Evolutionary conservation across 2,888 invertebrate genomes (phyloP), one percentile per base, ranked within the genome.

Genomic region (Plagodis dolabraria): DNA sequence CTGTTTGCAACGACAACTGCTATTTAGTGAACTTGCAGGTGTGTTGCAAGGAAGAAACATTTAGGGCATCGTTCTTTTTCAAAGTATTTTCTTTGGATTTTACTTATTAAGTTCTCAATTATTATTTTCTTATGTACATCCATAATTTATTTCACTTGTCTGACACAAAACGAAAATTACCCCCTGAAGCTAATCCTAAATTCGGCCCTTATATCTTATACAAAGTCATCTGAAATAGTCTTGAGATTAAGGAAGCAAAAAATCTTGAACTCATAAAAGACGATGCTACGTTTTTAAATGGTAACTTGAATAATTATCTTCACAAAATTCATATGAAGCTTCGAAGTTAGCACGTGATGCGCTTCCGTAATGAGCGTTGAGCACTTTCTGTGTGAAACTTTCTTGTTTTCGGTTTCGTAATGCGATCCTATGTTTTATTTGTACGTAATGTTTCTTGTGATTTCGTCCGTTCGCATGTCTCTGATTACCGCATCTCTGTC

Each of bases 351-450:
- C 70, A 80, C 80, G 82, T 81, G 85, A 74, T 81, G 70, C 68
- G 79, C 68, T 80, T 85, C 77, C 76, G 76, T 80, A 79, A 77
- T 77, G 71, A 68, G 63, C 68, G 12, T 12, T 11, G 67, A 64
- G 68, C 80, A 78, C 86, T 90, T 89, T 90, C 36, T 46, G 42
- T 43, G 50, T 33, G 70, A 73, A 78, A 83, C 87, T 91, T 90
- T 91, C 89, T 78, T 87, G 84, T 75, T 80, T 79, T 82, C 85
- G 85, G 87, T 92, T 85, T 87, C 88, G 86, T 87, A 87, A 90
- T 86, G 75, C 79, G 77, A 76, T 79, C 80, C 76, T 80, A 63
- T 63, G 62, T 63, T 38, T 54, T 59, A 55, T 67, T 81, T 82
- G 79, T 80, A 82, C 84, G 85, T 87, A 89, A 88, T 85, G 77